Evolutionary conservation across 2,113 vertebrate species (phyloP).

Genomic region (Seriola quinqueradiata): DNA sequence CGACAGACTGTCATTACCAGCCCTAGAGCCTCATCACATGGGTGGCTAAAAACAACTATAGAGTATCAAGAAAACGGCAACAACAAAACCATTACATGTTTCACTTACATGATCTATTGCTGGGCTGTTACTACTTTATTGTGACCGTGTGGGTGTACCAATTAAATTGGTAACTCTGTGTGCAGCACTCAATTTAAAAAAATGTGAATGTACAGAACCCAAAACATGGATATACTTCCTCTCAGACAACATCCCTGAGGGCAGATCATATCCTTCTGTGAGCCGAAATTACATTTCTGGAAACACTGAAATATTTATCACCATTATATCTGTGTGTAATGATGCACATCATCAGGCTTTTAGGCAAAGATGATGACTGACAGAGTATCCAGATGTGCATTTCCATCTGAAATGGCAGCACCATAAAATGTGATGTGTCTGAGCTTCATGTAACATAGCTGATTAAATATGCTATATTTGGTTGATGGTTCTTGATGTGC

Average conservation of each 20-base stretch:
- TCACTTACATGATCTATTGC: not conserved
- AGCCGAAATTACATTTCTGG: slow-evolving; percentile 46
- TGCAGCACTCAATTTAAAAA: not conserved
- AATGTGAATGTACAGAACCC: not conserved
- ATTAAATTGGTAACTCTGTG: not conserved
- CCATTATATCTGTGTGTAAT: slow-evolving; percentile 29
- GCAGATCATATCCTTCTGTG: not conserved
- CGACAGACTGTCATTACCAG: not conserved
- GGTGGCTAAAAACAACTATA: slow-evolving; percentile 16
- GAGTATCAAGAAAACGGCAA: slow-evolving; percentile 2
- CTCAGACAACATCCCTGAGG: slow-evolving; percentile 12
- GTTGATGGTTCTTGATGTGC: slow-evolving; percentile 17
- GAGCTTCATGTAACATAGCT: not conserved
- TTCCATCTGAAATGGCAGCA: not conserved
- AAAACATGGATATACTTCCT: slow-evolving; percentile 9
- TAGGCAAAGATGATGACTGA: slow-evolving; percentile 19
- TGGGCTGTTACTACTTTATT: not conserved
- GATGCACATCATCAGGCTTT: slow-evolving; percentile 46
- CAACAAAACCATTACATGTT: slow-evolving; percentile 10
- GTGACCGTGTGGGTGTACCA: not conserved
- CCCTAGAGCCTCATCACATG: not conserved
- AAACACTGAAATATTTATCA: slow-evolving; percentile 44
- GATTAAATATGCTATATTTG: slow-evolving; percentile 13
- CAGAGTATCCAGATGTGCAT: slow-evolving; percentile 29
- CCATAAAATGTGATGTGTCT: slow-evolving; percentile 7